Conservation (phyloP, 2,888 invertebrate genomes). For the Drosophila phalerata region DNA sequence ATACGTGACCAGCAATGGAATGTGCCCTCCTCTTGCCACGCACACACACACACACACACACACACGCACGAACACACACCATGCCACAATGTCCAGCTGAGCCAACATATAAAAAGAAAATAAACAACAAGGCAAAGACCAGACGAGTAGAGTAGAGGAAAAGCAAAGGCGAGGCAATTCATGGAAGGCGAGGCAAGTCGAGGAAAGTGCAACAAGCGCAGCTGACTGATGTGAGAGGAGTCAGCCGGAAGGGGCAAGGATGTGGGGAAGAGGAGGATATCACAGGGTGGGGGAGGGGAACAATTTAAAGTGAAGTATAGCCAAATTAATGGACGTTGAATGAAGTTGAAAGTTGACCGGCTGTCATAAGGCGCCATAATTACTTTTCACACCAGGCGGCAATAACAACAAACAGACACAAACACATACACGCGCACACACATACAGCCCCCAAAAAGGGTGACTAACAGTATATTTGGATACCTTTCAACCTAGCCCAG, state of each 20-base stretch:
- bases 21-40: constrained; percentile 21
- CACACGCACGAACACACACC: constrained; percentile 2
- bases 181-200: constrained; percentile 2
- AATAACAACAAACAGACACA: constrained; percentile 21
- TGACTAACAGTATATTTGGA: constrained; percentile 20
- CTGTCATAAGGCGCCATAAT: constrained; percentile 79
- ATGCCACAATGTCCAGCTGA: constrained; percentile 66
- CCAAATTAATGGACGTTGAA: constrained; percentile 74
- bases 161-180: constrained; percentile 1
- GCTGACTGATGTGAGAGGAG: constrained; percentile 6
- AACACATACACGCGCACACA: constrained; percentile 10
- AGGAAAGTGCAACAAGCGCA: constrained; percentile 61
- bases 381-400: constrained; percentile 74
- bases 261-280: background rate
- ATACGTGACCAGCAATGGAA: constrained; percentile 76
- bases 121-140: constrained; percentile 50
- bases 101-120: constrained; percentile 67
- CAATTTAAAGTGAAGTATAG: constrained; percentile 60
- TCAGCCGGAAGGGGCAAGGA: background rate
- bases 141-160: background rate
- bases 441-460: constrained; percentile 6
- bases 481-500: constrained; percentile 16
- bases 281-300: background rate
- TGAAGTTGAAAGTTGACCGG: constrained; percentile 69
- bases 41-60: background rate